phyloP scores from a whole-genome alignment of 2,888 invertebrate species.

The Caenorhabditis zanzibari region DNA sequence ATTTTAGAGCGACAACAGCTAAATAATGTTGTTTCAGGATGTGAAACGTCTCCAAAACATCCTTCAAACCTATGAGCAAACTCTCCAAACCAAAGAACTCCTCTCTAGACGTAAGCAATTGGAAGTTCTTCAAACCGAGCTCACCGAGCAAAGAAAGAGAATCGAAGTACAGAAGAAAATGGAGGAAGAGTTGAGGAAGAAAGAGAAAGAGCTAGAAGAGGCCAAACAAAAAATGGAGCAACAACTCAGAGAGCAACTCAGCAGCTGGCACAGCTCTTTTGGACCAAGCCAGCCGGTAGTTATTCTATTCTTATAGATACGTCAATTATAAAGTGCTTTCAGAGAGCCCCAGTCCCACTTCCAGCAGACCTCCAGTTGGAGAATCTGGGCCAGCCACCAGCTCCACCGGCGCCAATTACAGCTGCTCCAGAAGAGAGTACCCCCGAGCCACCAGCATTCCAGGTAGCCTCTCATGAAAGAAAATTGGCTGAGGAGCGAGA shows the following conservation, averaged over 20 bases:
- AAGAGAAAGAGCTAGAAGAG: constrained; percentile 70
- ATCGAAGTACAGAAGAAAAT: constrained; percentile 70
- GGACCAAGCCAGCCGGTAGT: constrained; percentile 57
- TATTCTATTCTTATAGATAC: background rate
- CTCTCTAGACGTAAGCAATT: constrained; percentile 70
- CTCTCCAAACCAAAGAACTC: constrained; percentile 75
- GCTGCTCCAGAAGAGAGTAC: constrained; percentile 40
- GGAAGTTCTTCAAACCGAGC: constrained; percentile 72
- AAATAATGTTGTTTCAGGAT: constrained; percentile 72
- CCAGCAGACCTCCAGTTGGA: constrained; percentile 42
- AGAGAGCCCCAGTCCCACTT: constrained; percentile 51
- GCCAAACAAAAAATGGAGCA: constrained; percentile 70
- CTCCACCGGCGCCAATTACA: background rate
- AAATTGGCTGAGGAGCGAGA: constrained; percentile 58
- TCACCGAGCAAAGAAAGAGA: constrained; percentile 71
- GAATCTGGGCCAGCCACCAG: constrained; percentile 10
- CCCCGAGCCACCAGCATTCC: constrained; percentile 26
- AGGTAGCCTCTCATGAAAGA: constrained; percentile 45
- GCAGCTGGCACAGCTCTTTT: constrained; percentile 69
- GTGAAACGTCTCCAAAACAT: constrained; percentile 72
- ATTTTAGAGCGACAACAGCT: too few species aligned
- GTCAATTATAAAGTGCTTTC: background rate
- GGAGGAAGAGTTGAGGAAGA: constrained; percentile 70
- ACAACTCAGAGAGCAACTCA: constrained; percentile 70
- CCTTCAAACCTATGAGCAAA: constrained; percentile 73